phyloP scores from a whole-genome alignment of 2,888 invertebrate species.

The Tipula helvola region DNA sequence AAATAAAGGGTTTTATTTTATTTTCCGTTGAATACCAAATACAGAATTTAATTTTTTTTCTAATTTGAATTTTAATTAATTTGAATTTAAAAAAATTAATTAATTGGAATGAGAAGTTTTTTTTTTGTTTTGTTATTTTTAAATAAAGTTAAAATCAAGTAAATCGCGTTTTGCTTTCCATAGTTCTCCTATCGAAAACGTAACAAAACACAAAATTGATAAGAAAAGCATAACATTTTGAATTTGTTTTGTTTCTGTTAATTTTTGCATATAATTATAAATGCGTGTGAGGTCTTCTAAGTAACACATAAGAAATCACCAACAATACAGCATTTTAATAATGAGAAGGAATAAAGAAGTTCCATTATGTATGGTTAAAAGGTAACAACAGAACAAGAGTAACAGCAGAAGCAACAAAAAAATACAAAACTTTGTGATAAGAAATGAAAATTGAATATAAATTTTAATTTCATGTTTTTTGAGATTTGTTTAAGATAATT shows the following conservation, averaged over 20 bases:
- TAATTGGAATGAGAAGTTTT: neutral
- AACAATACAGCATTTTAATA: neutral
- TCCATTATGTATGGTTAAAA: neutral
- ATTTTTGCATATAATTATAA: neutral
- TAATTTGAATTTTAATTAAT: constrained; percentile 4
- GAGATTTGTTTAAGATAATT: neutral
- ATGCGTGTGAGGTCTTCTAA: constrained; percentile 4
- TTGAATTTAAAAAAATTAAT: neutral
- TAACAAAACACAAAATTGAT: neutral
- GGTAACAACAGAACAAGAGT: neutral
- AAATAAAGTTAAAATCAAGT: neutral
- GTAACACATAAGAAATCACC: neutral
- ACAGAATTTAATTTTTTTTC: constrained; percentile 4
- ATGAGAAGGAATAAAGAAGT: neutral
- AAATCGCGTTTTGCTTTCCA: neutral
- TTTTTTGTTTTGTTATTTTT: neutral
- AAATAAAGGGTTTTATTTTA: neutral
- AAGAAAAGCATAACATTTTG: neutral
- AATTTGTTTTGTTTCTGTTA: neutral
- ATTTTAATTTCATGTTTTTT: neutral
- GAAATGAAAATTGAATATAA: neutral
- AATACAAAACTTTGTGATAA: neutral
- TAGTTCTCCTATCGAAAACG: neutral
- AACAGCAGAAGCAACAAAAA: neutral
- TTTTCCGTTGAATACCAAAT: neutral